Evolutionary conservation across 2,797 vertebrate genomes (phyloP), one percentile per base, ranked within the genome.

Genomic region (Cyprinella venusta): DNA sequence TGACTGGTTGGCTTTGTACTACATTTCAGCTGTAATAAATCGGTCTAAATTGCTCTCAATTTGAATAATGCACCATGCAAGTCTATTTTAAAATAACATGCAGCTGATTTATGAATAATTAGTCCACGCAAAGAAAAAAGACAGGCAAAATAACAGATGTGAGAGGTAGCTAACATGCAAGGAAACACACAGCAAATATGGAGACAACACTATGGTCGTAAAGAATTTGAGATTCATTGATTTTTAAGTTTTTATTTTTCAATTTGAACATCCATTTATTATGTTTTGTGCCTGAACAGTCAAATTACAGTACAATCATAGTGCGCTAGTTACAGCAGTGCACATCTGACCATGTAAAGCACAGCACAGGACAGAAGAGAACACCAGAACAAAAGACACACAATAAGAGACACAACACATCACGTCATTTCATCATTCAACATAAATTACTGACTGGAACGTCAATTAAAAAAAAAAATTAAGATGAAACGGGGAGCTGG

Each of bases 271-370:
- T 68, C 0, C 21, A 33, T 76, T 86, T 90, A 92, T 92, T 84
- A 93, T 93, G 93, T 88, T 86, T 86, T 80, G 85, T 89, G 84
- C 59, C 84, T 87, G 50, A 92, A 92, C 93, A 94, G 92, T 94
- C 90, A 93, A 94, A 93, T 94, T 92, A 93, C 93, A 94, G 91
- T 93, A 94, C 92, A 95, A 93, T 94, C 93, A 94, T 94, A 94
- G 93, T 94, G 94, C 91, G 87, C 90, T 91, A 93, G 86, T 91
- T 90, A 93, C 90, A 88, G 85, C 89, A 86, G 30, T 86, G 88
- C 45, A 70, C 83, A 65, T 86, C 84, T 83, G 80, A 77, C 84
- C 89, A 89, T 80, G 84, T 84, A 85, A 77, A 88, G 83, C 48
- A 91, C 84, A 90, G 40, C 81, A 87, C 74, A 89, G 68, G 81